Evolutionary conservation across 2,888 invertebrate species (phyloP), one percentile per base, ranked within the genome.

Genomic region (Andrena chrysosceles): DNA sequence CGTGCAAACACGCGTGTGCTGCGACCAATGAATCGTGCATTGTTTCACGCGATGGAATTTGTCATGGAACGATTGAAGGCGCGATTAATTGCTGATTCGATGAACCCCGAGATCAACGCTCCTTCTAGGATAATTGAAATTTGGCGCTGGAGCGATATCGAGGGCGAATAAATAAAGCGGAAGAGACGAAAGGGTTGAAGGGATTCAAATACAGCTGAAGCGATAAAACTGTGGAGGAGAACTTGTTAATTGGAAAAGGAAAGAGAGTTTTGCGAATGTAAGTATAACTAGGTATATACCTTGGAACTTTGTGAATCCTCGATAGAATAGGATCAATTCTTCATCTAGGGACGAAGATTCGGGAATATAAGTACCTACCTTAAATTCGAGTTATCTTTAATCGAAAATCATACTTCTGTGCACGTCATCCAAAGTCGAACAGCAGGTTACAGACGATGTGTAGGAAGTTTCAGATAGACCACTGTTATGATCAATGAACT

Each of bases 11-110:
- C 42, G 71, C 78, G 54, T 42, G 8, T 49, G 67, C 62, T 68
- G 67, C 71, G 29, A 8, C 54, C 83, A 49, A 73, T 77, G 83
- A 83, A 60, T 83, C 83, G 77, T 64, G 83, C 26, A 60, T 63
- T 68, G 77, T 68, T 83, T 72, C 68, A 16, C 54, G 49, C 56
- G n/a, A 26, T 16, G 64, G 26, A 67, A 63, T 76, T 63, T 49
- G 33, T 20, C 26, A 68, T 0, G 26, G 13, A n/a, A n/a, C 23
- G 29, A 52, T 35, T 2, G 63, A 26, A 16, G 42, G 42, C 13
- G 49, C 56, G 4, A 74, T 64, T 31, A 52, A 74, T 81, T 52
- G 62, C n/a, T 54, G 56, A 60, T 60, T 20, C 48, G 31, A 60
- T 60, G 49, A 49, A 60, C 56, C 56, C 2, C 4, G 20, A 8